A percentile compares a stretch with the other conserved stretches of the same genome.
Conservation (phyloP, 2,113 vertebrate species). For the Neodon shergylaensis region DNA sequence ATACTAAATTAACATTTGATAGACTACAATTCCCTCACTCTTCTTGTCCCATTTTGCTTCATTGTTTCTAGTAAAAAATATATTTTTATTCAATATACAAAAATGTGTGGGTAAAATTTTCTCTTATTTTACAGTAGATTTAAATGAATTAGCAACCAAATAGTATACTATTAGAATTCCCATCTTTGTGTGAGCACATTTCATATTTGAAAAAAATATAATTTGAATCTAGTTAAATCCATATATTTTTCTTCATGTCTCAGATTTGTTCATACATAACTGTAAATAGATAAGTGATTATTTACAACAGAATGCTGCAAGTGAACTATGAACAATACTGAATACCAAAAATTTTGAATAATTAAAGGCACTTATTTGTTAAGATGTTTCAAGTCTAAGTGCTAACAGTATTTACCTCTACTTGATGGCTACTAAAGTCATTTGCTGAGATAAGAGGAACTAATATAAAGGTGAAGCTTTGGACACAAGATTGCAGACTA, state of each 20-base stretch:
- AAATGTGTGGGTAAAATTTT: background rate
- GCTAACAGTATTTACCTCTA: background rate
- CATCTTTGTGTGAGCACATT: background rate
- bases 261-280: background rate
- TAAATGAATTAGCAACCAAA: background rate
- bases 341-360: background rate
- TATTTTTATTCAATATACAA: background rate
- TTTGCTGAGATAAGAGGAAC: background rate
- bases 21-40: accelerated
- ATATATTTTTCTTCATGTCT: background rate
- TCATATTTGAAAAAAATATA: background rate
- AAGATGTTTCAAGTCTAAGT: background rate
- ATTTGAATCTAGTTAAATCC: background rate
- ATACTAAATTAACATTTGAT: background rate
- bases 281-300: background rate
- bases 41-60: background rate
- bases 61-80: background rate
- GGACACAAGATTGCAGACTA: background rate
- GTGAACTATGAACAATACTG: background rate
- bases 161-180: background rate
- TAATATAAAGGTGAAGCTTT: background rate
- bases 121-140: background rate
- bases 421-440: background rate
- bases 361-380: background rate
- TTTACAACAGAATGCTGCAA: background rate